Conservation (phyloP, 1,140 invertebrate species). For the Neocloeon triangulifer region DNA sequence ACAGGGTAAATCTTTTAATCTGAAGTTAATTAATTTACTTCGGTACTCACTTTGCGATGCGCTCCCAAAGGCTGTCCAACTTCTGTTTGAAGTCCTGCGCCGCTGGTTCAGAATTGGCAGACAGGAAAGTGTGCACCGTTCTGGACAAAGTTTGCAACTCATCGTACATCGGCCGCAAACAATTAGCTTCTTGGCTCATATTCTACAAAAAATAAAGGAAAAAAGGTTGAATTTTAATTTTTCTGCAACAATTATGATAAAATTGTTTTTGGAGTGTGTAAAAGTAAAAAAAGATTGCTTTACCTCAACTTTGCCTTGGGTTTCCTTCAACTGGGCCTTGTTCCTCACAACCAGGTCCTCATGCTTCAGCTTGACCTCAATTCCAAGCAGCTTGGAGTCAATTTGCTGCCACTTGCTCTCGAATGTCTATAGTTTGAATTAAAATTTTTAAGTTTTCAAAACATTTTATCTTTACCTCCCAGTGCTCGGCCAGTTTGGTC, state of each 20-base stretch:
- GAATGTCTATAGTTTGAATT: slow-evolving; percentile 22
- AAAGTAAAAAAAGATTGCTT: slow-evolving; percentile 14
- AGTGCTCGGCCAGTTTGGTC: slow-evolving; percentile 40
- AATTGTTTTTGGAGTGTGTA: too few species aligned
- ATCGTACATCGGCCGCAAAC: slow-evolving; percentile 22
- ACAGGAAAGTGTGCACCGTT: slow-evolving; percentile 32
- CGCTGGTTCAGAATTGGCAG: slow-evolving; percentile 27
- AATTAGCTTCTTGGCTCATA: slow-evolving; percentile 31
- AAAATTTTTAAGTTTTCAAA: background rate
- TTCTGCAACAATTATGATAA: too few species aligned
- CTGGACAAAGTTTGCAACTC: slow-evolving; percentile 26
- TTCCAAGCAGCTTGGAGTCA: slow-evolving; percentile 30
- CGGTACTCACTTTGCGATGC: too few species aligned
- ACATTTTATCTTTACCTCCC: slow-evolving; percentile 26
- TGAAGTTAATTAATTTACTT: too few species aligned
- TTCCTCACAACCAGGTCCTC: slow-evolving; percentile 47
- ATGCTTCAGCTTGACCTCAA: slow-evolving; percentile 47
- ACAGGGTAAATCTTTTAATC: too few species aligned
- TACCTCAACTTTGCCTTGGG: slow-evolving; percentile 42
- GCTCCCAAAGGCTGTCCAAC: slow-evolving; percentile 30
- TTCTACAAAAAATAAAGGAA: slow-evolving; percentile 21
- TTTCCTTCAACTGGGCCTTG: slow-evolving; percentile 42
- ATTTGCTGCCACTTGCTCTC: slow-evolving; percentile 39
- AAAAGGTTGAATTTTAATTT: background rate
- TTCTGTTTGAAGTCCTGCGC: slow-evolving; percentile 27